A percentile compares a stretch with the other conserved stretches of the same genome.
phyloP scores from a whole-genome alignment of 2,797 vertebrate species.

The Sebastes ruberrimus region DNA sequence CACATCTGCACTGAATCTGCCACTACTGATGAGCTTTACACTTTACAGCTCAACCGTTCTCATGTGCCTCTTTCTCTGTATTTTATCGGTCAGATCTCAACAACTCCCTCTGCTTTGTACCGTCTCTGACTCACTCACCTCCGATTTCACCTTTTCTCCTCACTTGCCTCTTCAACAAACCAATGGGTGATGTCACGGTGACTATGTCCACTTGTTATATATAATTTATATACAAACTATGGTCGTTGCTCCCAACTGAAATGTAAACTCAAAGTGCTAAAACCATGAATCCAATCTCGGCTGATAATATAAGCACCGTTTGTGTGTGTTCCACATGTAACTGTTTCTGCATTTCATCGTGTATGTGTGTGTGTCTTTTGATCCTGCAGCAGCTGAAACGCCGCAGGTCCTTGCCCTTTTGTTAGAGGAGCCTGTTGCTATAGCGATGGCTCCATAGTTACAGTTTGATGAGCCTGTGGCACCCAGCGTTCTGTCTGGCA shows the following conservation, averaged over 20 bases:
- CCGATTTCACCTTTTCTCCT: neutral
- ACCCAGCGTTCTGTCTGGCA: conserved; percentile 16
- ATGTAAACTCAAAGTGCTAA: neutral
- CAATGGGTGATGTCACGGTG: too few relatives aligned
- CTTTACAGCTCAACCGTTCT: neutral
- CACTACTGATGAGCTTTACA: conserved; percentile 40
- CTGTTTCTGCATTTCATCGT: neutral
- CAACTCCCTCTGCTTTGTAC: too few relatives aligned
- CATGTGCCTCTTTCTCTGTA: neutral
- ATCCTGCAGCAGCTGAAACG: conserved; percentile 24
- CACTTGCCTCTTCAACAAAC: neutral
- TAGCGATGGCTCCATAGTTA: conserved; percentile 47
- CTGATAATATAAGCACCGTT: neutral
- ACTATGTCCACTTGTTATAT: too few relatives aligned
- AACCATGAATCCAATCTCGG: neutral
- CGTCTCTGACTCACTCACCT: neutral
- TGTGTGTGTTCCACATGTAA: neutral
- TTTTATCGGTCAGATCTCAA: neutral
- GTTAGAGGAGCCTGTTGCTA: conserved; percentile 64
- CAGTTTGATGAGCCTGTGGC: conserved; percentile 3
- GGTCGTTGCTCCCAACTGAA: too few relatives aligned
- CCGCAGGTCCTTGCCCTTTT: conserved; percentile 52
- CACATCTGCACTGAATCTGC: conserved; percentile 55
- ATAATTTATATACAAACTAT: too few relatives aligned
- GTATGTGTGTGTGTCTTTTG: neutral